A percentile compares a stretch with the other conserved stretches of the same genome.
Evolutionary conservation across 1,140 invertebrate species (phyloP).

Genomic region (Drosophila guanche): DNA sequence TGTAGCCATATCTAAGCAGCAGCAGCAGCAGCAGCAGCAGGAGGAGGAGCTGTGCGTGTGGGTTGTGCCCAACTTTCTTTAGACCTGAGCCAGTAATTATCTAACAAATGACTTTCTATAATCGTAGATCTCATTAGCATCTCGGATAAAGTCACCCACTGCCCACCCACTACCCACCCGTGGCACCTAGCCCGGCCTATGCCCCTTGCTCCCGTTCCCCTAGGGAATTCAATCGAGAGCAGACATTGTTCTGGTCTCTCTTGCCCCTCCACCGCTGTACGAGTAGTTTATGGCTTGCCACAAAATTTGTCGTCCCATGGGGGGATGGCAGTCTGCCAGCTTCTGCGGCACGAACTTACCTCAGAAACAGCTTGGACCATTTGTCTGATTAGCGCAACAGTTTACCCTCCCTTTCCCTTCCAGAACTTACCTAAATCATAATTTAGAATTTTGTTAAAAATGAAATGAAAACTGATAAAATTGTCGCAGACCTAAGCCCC

Average conservation of each 20-base stretch:
- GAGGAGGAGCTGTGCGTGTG: constrained; percentile 4
- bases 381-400: constrained; percentile 63
- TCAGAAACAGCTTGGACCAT: constrained; percentile 50
- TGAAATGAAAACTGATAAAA: constrained; percentile 19
- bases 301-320: constrained; percentile 63
- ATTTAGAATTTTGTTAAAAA: constrained; percentile 24
- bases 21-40: no score
- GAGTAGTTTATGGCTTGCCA: constrained; percentile 54
- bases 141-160: constrained; percentile 18
- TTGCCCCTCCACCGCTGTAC: neutral
- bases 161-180: no score
- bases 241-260: neutral
- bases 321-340: constrained; percentile 54
- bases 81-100: constrained; percentile 30
- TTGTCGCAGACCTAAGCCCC: constrained; percentile 4
- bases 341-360: constrained; percentile 17
- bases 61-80: constrained; percentile 35
- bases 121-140: constrained; percentile 60
- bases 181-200: constrained; percentile 10
- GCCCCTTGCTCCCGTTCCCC: neutral
- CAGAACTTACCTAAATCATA: constrained; percentile 39
- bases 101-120: constrained; percentile 50
- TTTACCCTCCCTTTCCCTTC: constrained; percentile 12
- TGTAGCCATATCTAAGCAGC: constrained; percentile 8
- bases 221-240: constrained; percentile 2